These are phyloP conservation scores for Cyclargus thomasi DNA, from an alignment of 1,140 invertebrate species.

Conservation along the genomic window DNA sequence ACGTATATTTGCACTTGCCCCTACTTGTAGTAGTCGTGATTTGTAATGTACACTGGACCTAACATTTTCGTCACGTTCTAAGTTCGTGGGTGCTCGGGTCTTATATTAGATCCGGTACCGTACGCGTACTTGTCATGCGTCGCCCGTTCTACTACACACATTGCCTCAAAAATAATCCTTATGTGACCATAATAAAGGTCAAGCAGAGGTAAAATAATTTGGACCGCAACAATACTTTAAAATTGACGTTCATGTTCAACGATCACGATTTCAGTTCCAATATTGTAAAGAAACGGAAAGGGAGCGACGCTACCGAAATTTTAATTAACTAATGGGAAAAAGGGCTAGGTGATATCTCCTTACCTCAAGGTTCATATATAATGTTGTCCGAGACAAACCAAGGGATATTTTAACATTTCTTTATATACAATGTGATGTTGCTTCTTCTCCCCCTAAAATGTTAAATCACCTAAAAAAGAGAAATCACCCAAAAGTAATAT, in stretches of 20 bases:
- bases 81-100: slow-evolving; percentile 37
- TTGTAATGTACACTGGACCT: slow-evolving; percentile 23
- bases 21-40: background rate
- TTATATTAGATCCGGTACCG: slow-evolving; percentile 43
- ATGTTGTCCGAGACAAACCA: too few species aligned
- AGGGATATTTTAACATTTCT: too few species aligned
- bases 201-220: too few species aligned
- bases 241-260: slow-evolving; percentile 12
- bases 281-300: slow-evolving; percentile 1
- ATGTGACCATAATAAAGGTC: too few species aligned
- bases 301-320: background rate
- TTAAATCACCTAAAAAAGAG: too few species aligned
- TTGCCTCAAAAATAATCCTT: too few species aligned
- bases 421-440: too few species aligned
- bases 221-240: slow-evolving; percentile 27
- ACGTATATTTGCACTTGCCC: background rate
- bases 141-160: slow-evolving; percentile 21
- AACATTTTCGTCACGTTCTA: slow-evolving; percentile 38
- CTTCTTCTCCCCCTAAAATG: too few species aligned
- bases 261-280: slow-evolving; percentile 1
- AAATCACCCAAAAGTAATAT: too few species aligned
- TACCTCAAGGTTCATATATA: too few species aligned
- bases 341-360: too few species aligned
- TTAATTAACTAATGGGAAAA: background rate
- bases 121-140: slow-evolving; percentile 41